A percentile compares a stretch with the other conserved stretches of the same genome.
Conservation (phyloP, 2,113 vertebrate species). For the Eudyptes chrysolophus region DNA sequence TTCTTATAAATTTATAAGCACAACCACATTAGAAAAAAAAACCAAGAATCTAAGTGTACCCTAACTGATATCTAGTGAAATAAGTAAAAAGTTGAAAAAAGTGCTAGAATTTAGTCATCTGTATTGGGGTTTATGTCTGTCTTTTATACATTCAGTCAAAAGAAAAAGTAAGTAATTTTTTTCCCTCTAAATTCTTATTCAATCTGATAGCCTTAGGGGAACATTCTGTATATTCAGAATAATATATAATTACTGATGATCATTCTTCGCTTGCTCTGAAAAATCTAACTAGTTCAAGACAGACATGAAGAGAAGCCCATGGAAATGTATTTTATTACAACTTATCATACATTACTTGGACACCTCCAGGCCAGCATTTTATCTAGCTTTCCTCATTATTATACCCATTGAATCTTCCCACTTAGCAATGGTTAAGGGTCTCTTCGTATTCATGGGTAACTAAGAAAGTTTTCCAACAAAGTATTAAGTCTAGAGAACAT, state of each 20-base stretch:
- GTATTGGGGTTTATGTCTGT: not conserved
- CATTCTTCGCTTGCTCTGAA: not conserved
- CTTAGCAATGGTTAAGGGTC: not conserved
- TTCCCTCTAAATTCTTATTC: not conserved
- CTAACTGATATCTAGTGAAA: not conserved
- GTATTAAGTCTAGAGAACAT: not conserved
- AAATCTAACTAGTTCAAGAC: not conserved
- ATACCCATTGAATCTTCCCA: not conserved
- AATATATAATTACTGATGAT: not conserved
- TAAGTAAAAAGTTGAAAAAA: not conserved
- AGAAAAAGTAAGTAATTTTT: not conserved
- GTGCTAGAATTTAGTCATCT: not conserved
- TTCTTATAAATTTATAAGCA: not conserved
- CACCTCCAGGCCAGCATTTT: not conserved
- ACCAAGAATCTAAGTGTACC: not conserved
- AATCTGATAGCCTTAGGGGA: not conserved
- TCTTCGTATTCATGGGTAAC: not conserved
- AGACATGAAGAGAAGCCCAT: not conserved
- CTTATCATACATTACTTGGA: not conserved
- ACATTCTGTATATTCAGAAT: not conserved
- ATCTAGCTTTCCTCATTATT: not conserved
- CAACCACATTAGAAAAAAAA: not conserved
- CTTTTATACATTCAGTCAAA: not conserved
- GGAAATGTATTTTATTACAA: not conserved
- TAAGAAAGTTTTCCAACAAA: constrained; percentile 31